Evolutionary conservation across 1,140 invertebrate species (phyloP).

Genomic region (Ceratosolen solmsi): DNA sequence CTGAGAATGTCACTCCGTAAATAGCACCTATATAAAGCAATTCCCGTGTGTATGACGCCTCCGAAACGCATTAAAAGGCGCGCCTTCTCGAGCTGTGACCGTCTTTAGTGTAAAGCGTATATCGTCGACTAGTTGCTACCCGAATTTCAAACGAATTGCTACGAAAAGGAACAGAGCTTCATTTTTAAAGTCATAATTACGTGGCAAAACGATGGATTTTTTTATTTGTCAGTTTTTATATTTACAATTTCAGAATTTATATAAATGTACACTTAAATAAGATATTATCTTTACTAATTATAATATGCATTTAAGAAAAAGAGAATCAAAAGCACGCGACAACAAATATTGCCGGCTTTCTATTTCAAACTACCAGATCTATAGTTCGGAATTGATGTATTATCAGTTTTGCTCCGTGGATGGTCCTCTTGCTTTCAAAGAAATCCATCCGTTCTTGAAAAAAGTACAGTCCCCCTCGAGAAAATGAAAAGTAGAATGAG

Average conservation of each 20-base stretch:
- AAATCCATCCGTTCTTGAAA: background rate
- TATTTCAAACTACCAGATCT: too few species aligned
- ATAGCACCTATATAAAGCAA: constrained; percentile 48
- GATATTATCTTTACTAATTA: too few species aligned
- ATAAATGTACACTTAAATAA: too few species aligned
- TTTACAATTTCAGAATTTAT: too few species aligned
- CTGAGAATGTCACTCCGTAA: constrained; percentile 50
- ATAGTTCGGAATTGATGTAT: too few species aligned
- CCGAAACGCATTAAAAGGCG: constrained; percentile 42
- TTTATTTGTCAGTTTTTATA: too few species aligned
- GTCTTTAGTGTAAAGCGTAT: background rate
- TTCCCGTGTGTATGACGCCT: constrained; percentile 40
- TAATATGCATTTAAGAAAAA: too few species aligned
- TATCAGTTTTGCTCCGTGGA: too few species aligned
- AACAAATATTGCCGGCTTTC: too few species aligned
- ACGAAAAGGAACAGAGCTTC: background rate
- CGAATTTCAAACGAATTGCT: background rate
- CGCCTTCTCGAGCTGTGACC: background rate
- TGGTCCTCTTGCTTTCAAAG: background rate
- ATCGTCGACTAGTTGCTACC: background rate
- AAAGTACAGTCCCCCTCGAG: background rate
- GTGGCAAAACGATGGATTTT: too few species aligned
- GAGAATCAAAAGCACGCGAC: too few species aligned
- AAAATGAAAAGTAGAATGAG: background rate
- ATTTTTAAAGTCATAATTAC: too few species aligned